Base-by-base conservation (phyloP, 2,888 invertebrate genomes). In the Sarcophaga variegata region DNA sequence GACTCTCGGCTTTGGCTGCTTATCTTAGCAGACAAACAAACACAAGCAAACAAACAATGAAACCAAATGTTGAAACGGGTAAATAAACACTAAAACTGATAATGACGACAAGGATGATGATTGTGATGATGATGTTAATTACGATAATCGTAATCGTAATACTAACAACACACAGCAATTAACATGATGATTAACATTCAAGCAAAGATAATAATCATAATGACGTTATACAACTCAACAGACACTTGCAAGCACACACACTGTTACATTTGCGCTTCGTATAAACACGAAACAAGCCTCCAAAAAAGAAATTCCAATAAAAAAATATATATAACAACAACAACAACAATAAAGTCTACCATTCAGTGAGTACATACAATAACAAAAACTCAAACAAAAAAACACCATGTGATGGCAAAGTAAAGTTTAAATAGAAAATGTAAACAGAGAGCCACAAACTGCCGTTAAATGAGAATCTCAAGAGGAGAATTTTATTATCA, bases 41-140 rank as follows among this genome's bases (percentile, higher is more conserved):
- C 70, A 1, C 70, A 83, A 84, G 83, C 86, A 87, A 37, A 69
- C 78, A 86, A 83, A 77, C 86, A 86, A 87, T 87, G 83, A 10
- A 87, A 81, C 71, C 71, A 84, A 87, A 87, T 78, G 83, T 79
- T 87, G 71, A 81, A 84, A 87, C 86, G 86, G 81, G 86, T 79
- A 87, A 22, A 79, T 83, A 84, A 86, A 83, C 71, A 72, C 81
- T 78, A 86, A 86, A 37, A 37, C 8, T 10, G 37, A 37, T 37
- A 37, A 37, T 37, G 37, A 37, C 37, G 37, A 37, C 37, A 37
- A 37, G 37, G 8, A 37, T 70, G 70, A 74, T 77, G 75, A 82
- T 67, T 62, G 45, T 69, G 67, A 83, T 47, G 22, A 45, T 4
- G 60, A 47, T 37, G 69, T 22, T 76, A 71, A 59, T 60, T 62